A percentile compares a stretch with the other conserved stretches of the same genome.
Conservation (phyloP, 2,888 invertebrate species). For the Nomada hirtipes region DNA sequence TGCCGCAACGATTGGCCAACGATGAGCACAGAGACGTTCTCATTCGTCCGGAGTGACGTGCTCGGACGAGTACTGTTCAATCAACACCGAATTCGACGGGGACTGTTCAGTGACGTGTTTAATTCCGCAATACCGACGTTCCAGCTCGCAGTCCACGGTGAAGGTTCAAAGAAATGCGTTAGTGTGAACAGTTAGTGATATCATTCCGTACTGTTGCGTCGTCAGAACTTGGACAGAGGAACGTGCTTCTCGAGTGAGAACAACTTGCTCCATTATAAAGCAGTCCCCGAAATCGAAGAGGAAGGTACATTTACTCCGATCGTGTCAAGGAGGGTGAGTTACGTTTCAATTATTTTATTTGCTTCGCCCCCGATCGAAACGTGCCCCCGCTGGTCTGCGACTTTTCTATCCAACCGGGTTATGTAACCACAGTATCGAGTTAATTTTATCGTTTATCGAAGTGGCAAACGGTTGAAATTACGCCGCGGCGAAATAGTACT, state of each 20-base stretch:
- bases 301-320: slow-evolving; percentile 65
- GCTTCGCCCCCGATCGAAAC: too few species aligned
- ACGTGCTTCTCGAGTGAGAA: not conserved
- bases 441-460: slow-evolving; percentile 41
- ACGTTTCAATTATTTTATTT: not conserved
- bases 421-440: slow-evolving; percentile 38
- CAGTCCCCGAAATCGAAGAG: slow-evolving; percentile 62
- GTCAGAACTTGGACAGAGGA: not conserved
- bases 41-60: slow-evolving; percentile 72
- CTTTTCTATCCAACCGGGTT: not conserved
- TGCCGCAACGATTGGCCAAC: slow-evolving; percentile 64
- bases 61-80: not conserved
- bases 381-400: not conserved
- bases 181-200: slow-evolving; percentile 19
- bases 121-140: slow-evolving; percentile 56
- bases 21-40: slow-evolving; percentile 53
- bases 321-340: slow-evolving; percentile 77
- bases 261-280: not conserved
- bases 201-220: not conserved
- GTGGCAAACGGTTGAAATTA: slow-evolving; percentile 31
- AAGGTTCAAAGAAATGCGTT: slow-evolving; percentile 23
- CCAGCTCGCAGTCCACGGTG: slow-evolving; percentile 64
- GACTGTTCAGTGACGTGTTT: slow-evolving; percentile 67
- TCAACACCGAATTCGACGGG: slow-evolving; percentile 11
- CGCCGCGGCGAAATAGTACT: slow-evolving; percentile 28